Evolutionary conservation across 2,113 vertebrate species (phyloP).

Genomic region (Platichthys flesus): DNA sequence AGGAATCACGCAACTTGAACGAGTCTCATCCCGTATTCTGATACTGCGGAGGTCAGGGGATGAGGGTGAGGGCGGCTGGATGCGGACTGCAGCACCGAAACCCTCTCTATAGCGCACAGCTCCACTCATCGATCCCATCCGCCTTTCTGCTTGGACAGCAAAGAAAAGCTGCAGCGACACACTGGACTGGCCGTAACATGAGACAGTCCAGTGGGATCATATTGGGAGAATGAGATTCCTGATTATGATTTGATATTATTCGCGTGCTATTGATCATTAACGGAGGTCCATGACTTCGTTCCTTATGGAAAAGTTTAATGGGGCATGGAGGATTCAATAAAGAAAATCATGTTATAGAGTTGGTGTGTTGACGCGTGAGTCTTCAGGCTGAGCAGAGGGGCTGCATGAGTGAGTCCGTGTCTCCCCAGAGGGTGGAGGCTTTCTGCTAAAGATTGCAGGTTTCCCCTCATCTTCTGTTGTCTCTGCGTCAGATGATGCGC

Average conservation of each 20-base stretch:
- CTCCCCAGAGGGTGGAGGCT: constrained; percentile 64
- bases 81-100: constrained; percentile 72
- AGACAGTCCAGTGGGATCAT: constrained; percentile 17
- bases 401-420: constrained; percentile 67
- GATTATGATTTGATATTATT: background rate
- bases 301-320: background rate
- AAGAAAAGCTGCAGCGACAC: constrained; percentile 63
- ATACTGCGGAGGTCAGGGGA: constrained; percentile 65
- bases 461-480: constrained; percentile 62
- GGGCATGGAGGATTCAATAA: background rate
- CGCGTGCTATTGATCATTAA: background rate
- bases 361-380: constrained; percentile 25
- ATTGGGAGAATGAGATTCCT: background rate
- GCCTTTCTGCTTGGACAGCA: constrained; percentile 69
- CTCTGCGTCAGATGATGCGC: constrained; percentile 83
- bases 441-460: constrained; percentile 80
- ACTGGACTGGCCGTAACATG: constrained; percentile 19
- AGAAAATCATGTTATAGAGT: background rate
- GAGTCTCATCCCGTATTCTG: constrained; percentile 69
- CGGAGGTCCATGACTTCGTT: no score
- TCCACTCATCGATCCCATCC: constrained; percentile 62
- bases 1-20: constrained; percentile 24
- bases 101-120: constrained; percentile 45
- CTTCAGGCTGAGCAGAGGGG: constrained; percentile 32
- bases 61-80: constrained; percentile 12